Percentiles rank a stretch among this genome's conserved stretches.
Evolutionary conservation across 2,888 invertebrate genomes (phyloP).

Genomic region (Baronia brevicornis): DNA sequence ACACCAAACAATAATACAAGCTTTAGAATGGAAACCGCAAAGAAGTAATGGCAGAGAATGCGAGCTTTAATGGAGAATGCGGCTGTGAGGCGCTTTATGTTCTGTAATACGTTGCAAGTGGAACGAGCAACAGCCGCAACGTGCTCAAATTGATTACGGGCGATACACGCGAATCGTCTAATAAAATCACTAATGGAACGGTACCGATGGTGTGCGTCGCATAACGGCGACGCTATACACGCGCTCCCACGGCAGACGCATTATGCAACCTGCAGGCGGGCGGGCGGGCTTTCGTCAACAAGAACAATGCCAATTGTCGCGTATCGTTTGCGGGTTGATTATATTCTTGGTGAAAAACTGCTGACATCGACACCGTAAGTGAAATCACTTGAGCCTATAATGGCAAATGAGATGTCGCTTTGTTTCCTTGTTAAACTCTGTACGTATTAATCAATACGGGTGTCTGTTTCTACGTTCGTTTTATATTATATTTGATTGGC

Average conservation of each 20-base stretch:
- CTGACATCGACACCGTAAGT: slow-evolving; percentile 49
- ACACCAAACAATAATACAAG: too few species aligned
- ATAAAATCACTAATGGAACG: slow-evolving; percentile 73
- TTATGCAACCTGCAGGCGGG: slow-evolving; percentile 60
- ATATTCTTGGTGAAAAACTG: slow-evolving; percentile 48
- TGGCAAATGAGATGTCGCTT: slow-evolving; percentile 17
- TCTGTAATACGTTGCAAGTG: slow-evolving; percentile 54
- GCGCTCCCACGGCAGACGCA: slow-evolving; percentile 66
- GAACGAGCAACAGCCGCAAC: slow-evolving; percentile 50
- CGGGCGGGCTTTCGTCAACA: slow-evolving; percentile 36
- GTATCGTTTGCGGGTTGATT: slow-evolving; percentile 24
- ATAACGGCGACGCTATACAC: slow-evolving; percentile 54
- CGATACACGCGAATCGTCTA: slow-evolving; percentile 69
- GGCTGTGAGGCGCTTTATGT: slow-evolving; percentile 43
- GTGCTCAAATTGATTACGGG: slow-evolving; percentile 63
- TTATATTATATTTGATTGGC: too few species aligned
- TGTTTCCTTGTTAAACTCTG: not conserved
- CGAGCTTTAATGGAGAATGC: slow-evolving; percentile 46
- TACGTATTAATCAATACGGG: too few species aligned
- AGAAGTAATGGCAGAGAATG: too few species aligned
- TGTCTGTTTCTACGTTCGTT: too few species aligned
- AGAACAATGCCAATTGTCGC: slow-evolving; percentile 40
- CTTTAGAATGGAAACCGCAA: too few species aligned
- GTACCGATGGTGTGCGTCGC: slow-evolving; percentile 69
- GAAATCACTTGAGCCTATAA: slow-evolving; percentile 33